Evolutionary conservation across 1,140 invertebrate species (phyloP).

Genomic region (Metaphire vulgaris): DNA sequence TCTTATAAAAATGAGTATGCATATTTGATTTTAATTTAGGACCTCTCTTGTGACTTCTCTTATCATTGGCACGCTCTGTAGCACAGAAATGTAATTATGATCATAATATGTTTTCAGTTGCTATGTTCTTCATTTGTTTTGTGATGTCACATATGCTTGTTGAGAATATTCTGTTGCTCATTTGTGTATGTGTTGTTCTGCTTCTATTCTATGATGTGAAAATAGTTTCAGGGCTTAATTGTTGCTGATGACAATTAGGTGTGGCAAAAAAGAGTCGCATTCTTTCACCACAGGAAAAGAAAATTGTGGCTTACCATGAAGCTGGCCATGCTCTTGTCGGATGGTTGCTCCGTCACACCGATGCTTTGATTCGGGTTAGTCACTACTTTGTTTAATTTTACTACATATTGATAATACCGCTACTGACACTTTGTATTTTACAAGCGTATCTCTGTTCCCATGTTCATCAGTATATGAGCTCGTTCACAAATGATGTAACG

Average conservation of each 20-base stretch:
- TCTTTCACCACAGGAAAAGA: slow-evolving; percentile 94
- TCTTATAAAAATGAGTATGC: no score
- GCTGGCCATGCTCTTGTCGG: slow-evolving; percentile 98
- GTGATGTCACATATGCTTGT: background rate
- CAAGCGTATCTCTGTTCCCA: no score
- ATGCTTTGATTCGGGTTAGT: slow-evolving; percentile 82
- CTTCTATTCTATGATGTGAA: background rate
- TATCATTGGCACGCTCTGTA: no score
- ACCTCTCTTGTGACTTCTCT: no score
- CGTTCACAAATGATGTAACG: no score
- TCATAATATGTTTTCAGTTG: background rate
- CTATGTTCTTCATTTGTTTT: no score
- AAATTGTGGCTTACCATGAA: slow-evolving; percentile 97
- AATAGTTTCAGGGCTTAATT: background rate
- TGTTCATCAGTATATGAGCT: no score
- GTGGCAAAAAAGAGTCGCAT: slow-evolving; percentile 93
- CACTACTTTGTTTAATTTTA: background rate
- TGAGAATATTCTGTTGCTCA: background rate
- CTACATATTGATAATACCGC: no score
- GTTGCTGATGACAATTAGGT: no score
- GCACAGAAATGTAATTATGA: no score
- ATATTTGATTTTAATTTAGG: no score
- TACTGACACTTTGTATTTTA: no score
- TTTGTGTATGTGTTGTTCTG: background rate
- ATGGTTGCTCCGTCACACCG: slow-evolving; percentile 95